Evolutionary conservation across 2,113 vertebrate genomes (phyloP).

Genomic region (Herpailurus yagouaroundi): DNA sequence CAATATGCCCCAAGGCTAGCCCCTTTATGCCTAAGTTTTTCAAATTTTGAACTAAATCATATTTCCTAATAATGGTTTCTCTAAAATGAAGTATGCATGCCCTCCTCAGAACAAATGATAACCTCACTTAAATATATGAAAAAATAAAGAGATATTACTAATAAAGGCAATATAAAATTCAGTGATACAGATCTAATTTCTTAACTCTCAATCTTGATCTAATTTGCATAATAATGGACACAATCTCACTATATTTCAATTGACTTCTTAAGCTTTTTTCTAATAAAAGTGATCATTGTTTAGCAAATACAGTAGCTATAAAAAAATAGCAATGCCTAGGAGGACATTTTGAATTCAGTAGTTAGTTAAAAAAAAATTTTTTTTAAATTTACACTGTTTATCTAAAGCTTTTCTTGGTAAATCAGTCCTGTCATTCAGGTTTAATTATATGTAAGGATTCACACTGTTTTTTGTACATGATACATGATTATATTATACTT

Average conservation of each 20-base stretch:
- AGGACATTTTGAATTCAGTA: background rate
- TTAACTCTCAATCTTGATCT: background rate
- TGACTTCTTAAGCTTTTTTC: background rate
- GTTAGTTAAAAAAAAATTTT: background rate
- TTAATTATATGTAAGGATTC: background rate
- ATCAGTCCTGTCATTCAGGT: background rate
- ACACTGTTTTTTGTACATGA: background rate
- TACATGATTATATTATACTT: background rate
- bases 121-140: background rate
- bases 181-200: background rate
- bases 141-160: background rate
- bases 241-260: background rate
- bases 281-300: background rate
- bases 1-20: background rate
- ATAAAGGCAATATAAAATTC: background rate
- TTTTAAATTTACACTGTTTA: background rate
- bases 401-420: background rate
- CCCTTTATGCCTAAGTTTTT: background rate
- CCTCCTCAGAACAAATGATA: background rate
- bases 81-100: background rate
- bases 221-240: background rate
- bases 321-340: background rate
- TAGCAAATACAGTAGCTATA: background rate
- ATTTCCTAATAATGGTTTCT: background rate
- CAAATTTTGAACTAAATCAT: background rate